Conservation (phyloP, 2,797 vertebrate genomes). For the Avahi laniger region DNA sequence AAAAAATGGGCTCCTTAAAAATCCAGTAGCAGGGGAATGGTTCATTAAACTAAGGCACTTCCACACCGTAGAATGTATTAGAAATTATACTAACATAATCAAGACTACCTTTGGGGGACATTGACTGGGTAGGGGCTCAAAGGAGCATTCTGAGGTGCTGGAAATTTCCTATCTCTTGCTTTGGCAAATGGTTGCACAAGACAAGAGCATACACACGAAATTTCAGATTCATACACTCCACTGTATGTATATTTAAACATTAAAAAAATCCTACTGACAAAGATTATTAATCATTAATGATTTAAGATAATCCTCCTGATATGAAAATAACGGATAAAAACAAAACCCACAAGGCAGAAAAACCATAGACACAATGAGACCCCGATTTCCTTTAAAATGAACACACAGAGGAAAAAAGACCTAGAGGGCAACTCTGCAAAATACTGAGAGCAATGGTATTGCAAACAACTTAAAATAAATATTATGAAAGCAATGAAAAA, state of each 20-base stretch:
- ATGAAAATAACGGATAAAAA: slow-evolving; percentile 9
- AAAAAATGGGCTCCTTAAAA: not conserved
- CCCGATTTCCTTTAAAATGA: slow-evolving; percentile 19
- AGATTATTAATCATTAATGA: not conserved
- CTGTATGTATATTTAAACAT: not conserved
- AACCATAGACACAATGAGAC: not conserved
- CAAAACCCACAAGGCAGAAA: slow-evolving; percentile 3
- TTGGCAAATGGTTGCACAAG: not conserved
- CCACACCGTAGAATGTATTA: not conserved
- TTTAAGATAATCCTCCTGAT: not conserved
- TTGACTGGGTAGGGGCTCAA: not conserved
- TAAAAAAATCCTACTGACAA: not conserved
- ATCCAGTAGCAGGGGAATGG: not conserved
- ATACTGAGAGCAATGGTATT: not conserved
- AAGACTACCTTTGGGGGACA: not conserved
- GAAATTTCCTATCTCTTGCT: not conserved
- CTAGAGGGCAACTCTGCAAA: not conserved
- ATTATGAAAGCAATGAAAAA: not conserved
- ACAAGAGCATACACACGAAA: not conserved
- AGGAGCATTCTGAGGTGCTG: not conserved
- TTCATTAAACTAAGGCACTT: not conserved
- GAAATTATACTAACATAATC: not conserved
- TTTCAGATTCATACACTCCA: not conserved
- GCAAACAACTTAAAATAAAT: slow-evolving; percentile 8
- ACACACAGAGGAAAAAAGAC: not conserved